phyloP scores from a whole-genome alignment of 2,113 vertebrate species.

The Lates calcarifer region DNA sequence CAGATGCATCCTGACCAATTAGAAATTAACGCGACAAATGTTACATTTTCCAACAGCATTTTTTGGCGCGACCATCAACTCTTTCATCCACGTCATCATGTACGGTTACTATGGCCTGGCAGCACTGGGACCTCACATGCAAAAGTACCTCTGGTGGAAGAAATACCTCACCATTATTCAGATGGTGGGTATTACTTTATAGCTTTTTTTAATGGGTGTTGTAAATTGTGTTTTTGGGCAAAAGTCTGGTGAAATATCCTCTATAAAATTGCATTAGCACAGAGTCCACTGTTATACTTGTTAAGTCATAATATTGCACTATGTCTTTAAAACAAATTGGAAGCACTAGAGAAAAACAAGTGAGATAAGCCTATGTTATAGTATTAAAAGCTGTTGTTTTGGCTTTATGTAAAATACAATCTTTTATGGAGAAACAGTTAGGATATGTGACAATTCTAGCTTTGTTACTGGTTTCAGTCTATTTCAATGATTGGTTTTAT shows the following conservation, averaged over 20 bases:
- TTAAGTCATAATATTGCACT: not conserved
- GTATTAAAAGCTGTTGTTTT: not conserved
- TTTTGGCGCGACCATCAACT: slow-evolving; percentile 96
- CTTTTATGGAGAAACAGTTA: not conserved
- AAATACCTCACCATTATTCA: slow-evolving; percentile 98
- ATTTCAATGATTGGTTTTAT: not conserved
- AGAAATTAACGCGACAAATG: not conserved
- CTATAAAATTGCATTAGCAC: not conserved
- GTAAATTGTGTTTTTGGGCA: not conserved
- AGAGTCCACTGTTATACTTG: not conserved
- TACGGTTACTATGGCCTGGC: slow-evolving; percentile 97
- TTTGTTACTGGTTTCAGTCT: not conserved
- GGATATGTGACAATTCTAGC: not conserved
- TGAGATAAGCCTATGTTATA: not conserved
- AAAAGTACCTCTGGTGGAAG: slow-evolving; percentile 99
- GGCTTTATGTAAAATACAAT: not conserved
- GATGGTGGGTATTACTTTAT: slow-evolving; percentile 85
- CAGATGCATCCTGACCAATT: not conserved
- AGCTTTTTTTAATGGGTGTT: not conserved
- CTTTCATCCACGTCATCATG: slow-evolving; percentile 97
- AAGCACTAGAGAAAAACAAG: not conserved
- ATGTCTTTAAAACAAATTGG: not conserved
- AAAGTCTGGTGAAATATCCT: not conserved
- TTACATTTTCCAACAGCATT: slow-evolving; percentile 86
- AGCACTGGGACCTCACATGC: slow-evolving; percentile 95